These are phyloP conservation scores for Falco berigora DNA, from an alignment of 2,797 vertebrate species.

Conservation along the genomic window DNA sequence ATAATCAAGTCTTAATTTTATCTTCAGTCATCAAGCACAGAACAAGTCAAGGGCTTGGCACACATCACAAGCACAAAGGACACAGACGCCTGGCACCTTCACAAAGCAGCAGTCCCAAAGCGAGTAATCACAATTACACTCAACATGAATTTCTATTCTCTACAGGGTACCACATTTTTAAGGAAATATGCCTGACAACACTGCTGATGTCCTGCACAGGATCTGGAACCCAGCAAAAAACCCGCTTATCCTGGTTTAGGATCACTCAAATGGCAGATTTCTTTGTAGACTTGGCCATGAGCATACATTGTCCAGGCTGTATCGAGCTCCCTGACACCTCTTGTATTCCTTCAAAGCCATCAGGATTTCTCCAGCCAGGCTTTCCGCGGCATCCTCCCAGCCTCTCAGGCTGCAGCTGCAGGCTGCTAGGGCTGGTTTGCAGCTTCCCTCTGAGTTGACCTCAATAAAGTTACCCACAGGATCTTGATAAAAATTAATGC, in stretches of 20 bases:
- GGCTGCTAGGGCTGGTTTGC: neutral
- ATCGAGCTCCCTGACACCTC: neutral
- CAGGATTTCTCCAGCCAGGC: neutral
- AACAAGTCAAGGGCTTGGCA: slow-evolving; percentile 6
- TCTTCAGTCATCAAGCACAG: neutral
- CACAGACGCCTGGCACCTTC: neutral
- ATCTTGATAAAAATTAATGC: neutral
- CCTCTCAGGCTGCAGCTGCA: neutral
- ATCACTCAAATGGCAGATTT: neutral
- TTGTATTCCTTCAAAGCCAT: neutral
- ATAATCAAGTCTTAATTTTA: neutral
- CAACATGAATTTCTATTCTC: neutral
- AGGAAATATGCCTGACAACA: neutral
- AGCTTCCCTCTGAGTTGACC: neutral
- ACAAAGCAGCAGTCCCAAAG: neutral
- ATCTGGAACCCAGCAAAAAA: neutral
- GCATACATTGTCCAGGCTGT: no score
- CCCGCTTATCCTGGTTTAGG: neutral
- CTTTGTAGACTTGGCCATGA: neutral
- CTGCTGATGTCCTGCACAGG: neutral
- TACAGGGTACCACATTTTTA: neutral
- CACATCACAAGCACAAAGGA: neutral
- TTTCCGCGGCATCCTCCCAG: neutral
- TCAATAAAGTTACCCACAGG: neutral
- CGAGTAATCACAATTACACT: neutral